Conservation (phyloP, 2,888 invertebrate species). For the Plemyria rubiginata region DNA sequence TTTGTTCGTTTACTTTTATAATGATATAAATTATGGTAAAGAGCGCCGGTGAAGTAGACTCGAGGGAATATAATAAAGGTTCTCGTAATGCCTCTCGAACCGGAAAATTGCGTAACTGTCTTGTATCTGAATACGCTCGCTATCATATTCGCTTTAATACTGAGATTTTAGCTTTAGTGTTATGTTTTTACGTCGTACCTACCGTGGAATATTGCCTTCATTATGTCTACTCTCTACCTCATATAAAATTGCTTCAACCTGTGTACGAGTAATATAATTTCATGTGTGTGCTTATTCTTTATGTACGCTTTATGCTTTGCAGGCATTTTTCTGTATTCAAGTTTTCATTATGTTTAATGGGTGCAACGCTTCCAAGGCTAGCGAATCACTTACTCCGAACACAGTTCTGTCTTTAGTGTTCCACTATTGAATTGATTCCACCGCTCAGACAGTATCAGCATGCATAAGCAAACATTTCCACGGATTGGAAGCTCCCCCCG, state of each 20-base stretch:
- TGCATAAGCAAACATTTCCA: slow-evolving; percentile 24
- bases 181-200: slow-evolving; percentile 26
- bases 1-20: slow-evolving; percentile 58
- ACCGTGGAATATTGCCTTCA: slow-evolving; percentile 29
- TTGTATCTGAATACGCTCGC: slow-evolving; percentile 49
- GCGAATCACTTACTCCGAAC: neutral
- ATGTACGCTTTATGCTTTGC: neutral
- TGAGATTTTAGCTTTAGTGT: slow-evolving; percentile 37
- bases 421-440: slow-evolving; percentile 2
- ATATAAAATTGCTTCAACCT: slow-evolving; percentile 17
- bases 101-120: slow-evolving; percentile 59
- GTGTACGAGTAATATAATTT: slow-evolving; percentile 9
- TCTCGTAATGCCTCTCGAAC: slow-evolving; percentile 49
- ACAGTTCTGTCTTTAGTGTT: neutral
- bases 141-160: slow-evolving; percentile 42
- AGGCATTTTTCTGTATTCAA: slow-evolving; percentile 1
- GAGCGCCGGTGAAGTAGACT: slow-evolving; percentile 43
- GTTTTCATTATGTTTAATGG: slow-evolving; percentile 1
- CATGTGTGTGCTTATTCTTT: neutral
- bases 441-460: slow-evolving; percentile 18
- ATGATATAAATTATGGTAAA: slow-evolving; percentile 59
- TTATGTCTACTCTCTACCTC: slow-evolving; percentile 18
- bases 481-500: slow-evolving; percentile 11
- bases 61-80: slow-evolving; percentile 54
- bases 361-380: neutral